Percentiles rank a stretch among this genome's conserved stretches.
These are phyloP conservation scores for Coluber constrictor DNA, from an alignment of 2,797 vertebrate genomes.

Conservation along the genomic window DNA sequence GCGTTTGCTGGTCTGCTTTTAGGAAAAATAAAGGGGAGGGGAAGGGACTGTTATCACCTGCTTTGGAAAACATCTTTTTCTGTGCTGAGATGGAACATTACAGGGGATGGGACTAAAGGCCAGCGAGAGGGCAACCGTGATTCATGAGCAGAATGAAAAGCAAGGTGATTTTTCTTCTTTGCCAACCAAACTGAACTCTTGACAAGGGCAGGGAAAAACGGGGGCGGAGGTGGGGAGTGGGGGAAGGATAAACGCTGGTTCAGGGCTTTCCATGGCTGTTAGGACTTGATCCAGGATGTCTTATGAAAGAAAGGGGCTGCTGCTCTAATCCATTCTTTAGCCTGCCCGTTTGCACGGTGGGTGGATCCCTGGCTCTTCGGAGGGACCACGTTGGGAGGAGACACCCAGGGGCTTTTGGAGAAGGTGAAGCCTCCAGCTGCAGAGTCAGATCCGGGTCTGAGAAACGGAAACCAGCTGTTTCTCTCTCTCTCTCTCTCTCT, in stretches of 20 bases:
- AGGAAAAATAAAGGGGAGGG: not conserved
- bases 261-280: not conserved
- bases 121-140: not conserved
- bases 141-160: not conserved
- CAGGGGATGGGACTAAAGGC: not conserved
- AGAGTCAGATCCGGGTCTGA: not conserved
- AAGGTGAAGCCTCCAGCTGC: not conserved
- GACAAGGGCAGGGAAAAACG: not conserved
- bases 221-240: not conserved
- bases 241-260: not conserved
- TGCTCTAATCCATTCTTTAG: not conserved
- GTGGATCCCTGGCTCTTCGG: not conserved
- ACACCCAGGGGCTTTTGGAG: not conserved
- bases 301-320: no score
- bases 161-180: not conserved
- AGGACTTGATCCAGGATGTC: not conserved
- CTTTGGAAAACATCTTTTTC: not conserved
- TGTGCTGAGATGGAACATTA: conserved; percentile 7
- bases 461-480: not conserved
- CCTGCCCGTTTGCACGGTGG: not conserved
- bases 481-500: no score
- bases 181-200: no score
- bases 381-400: not conserved
- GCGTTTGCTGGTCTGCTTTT: not conserved
- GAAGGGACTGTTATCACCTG: not conserved